Conservation (phyloP, 2,797 vertebrate genomes). For the Crenuchus spilurus region DNA sequence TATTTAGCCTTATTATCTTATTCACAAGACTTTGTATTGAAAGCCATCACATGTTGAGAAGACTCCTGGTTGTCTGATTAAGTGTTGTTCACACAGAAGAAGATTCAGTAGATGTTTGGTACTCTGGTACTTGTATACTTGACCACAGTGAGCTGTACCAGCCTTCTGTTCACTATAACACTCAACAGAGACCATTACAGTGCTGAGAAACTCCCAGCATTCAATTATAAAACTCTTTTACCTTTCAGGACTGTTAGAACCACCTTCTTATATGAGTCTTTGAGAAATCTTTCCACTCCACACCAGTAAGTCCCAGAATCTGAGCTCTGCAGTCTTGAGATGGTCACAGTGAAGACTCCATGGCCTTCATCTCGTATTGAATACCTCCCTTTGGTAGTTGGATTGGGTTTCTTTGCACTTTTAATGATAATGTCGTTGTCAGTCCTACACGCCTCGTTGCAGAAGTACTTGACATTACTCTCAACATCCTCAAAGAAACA, state of each 20-base stretch:
- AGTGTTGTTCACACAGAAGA: no score
- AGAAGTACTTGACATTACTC: slow-evolving; percentile 1
- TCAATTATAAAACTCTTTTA: no score
- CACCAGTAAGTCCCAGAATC: slow-evolving; percentile 66
- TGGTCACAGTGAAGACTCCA: slow-evolving; percentile 45
- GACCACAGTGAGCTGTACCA: no score
- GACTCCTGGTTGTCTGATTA: no score
- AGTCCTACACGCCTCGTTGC: not conserved
- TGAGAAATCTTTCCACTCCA: slow-evolving; percentile 25
- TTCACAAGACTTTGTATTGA: no score
- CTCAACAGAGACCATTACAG: no score
- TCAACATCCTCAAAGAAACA: not conserved
- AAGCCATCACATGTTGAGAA: no score
- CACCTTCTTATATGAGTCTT: slow-evolving; percentile 49
- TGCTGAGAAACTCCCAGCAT: no score
- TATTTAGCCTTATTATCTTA: no score
- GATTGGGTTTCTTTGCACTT: not conserved
- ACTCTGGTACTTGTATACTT: no score
- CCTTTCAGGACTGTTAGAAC: slow-evolving; percentile 54
- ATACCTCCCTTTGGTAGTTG: not conserved
- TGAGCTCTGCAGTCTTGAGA: slow-evolving; percentile 36
- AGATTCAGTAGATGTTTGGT: no score
- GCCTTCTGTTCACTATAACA: no score
- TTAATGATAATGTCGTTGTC: not conserved
- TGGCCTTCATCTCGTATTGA: not conserved